Percentiles rank a stretch among this genome's conserved stretches.
phyloP scores from a whole-genome alignment of 2,797 vertebrate genomes.

The Artibeus lituratus region DNA sequence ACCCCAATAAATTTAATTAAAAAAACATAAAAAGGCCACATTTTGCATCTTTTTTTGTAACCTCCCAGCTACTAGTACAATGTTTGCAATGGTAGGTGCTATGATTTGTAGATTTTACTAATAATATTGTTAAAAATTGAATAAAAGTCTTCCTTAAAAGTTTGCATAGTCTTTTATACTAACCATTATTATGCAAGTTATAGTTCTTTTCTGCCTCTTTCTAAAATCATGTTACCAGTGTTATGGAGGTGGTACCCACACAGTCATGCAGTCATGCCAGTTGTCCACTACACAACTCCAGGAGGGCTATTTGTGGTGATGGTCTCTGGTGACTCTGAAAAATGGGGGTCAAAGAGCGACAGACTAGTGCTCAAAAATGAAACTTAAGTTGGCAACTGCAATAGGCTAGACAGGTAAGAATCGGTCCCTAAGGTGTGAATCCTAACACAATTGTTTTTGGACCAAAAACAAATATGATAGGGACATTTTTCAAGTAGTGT shows the following conservation, averaged over 20 bases:
- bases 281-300: neutral
- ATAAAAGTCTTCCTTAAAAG: neutral
- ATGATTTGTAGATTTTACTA: conserved; percentile 22
- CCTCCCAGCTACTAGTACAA: neutral
- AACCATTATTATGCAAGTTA: neutral
- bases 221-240: neutral
- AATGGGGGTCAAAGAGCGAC: neutral
- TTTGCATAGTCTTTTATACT: neutral
- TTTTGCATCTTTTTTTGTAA: neutral
- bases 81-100: neutral
- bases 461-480: neutral
- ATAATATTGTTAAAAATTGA: neutral
- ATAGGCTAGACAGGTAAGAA: neutral
- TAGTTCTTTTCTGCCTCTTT: conserved; percentile 3
- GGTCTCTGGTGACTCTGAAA: neutral
- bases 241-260: neutral
- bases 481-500: conserved; percentile 7
- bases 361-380: neutral
- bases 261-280: neutral
- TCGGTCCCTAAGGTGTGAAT: neutral
- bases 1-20: neutral
- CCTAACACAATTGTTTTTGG: neutral
- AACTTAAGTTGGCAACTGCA: neutral
- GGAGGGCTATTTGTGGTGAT: neutral
- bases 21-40: neutral